Base-by-base conservation (phyloP, 2,113 vertebrate genomes). In the Atrichornis clamosus region DNA sequence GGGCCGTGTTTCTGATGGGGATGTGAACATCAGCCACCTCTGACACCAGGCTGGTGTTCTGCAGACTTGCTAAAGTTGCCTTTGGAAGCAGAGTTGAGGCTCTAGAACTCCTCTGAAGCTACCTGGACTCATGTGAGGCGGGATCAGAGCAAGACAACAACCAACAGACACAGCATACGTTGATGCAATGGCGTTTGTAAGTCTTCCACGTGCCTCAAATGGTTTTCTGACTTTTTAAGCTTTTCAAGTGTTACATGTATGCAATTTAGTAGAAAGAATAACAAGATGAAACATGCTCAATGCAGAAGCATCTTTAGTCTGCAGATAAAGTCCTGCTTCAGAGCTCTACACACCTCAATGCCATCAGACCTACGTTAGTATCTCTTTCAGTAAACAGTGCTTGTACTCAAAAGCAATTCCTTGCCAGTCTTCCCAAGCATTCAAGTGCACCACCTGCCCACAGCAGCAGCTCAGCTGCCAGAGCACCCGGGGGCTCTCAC, bases 141-240 rank as follows among this genome's bases (percentile, higher is more conserved):
- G 52, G 72, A 41, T 52, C 79, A 68, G 47, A 83, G 53, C 72
- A 86, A 60, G 30, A 46, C 2, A 55, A 16, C 22, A 41, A 53
- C 9, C 68, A 37, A 26, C 15, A 73, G 33, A 44, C 24, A 27
- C 0, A 0, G 16, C 68, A 28, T 0, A 3, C 1, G 1, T 1
- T 5, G 20, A 64, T 32, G 33, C 0, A 0, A 32, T 32, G 24
- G 44, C 20, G 8, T 9, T 23, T 46, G 2, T 4, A 32, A 50
- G 35, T 52, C 73, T 62, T 69, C 47, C 19, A 32, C 44, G 2
- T 2, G 3, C 49, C 50, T 75, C 44, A 55, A 46, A 20, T 9
- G 9, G 5, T 56, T 35, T 68, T 50, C 10, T 37, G 44, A 15
- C 21, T 82, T 72, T 59, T 73, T 23, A 68, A 79, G 39, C 60